These are phyloP conservation scores for Tetramorium bicarinatum DNA, from an alignment of 2,888 invertebrate genomes.

Conservation along the genomic window DNA sequence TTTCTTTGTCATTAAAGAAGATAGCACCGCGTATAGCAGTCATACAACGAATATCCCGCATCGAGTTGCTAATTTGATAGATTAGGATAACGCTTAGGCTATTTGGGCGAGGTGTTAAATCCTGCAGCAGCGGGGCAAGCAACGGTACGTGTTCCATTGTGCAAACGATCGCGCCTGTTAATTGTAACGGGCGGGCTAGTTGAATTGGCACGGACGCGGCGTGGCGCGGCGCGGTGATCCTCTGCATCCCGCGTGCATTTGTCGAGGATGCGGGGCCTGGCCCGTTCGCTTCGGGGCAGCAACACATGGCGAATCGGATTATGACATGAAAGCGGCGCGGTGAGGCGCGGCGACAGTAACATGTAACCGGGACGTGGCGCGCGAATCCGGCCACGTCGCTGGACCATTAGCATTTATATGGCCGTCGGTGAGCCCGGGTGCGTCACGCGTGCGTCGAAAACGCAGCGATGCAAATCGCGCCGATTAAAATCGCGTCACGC, in stretches of 20 bases:
- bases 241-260: slow-evolving; percentile 27
- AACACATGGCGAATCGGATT: slow-evolving; percentile 66
- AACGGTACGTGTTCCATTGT: slow-evolving; percentile 23
- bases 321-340: slow-evolving; percentile 62
- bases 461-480: slow-evolving; percentile 76
- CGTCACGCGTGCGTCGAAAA: slow-evolving; percentile 74
- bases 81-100: slow-evolving; percentile 12
- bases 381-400: slow-evolving; percentile 49
- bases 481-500: slow-evolving; percentile 78
- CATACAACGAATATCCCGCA: background rate
- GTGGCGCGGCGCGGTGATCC: background rate
- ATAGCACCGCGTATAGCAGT: too few relatives aligned
- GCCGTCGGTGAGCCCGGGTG: slow-evolving; percentile 63
- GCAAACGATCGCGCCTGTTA: slow-evolving; percentile 41
- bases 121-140: slow-evolving; percentile 15
- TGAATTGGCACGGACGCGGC: slow-evolving; percentile 6
- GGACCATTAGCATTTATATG: slow-evolving; percentile 78
- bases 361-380: slow-evolving; percentile 69
- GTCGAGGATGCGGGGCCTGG: slow-evolving; percentile 22
- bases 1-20: background rate
- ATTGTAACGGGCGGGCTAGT: slow-evolving; percentile 45
- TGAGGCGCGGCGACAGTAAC: slow-evolving; percentile 50
- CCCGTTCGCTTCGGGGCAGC: background rate
- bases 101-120: slow-evolving; percentile 31
- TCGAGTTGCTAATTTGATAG: slow-evolving; percentile 13